Evolutionary conservation across 2,113 vertebrate species (phyloP).

Genomic region (Zeus faber): DNA sequence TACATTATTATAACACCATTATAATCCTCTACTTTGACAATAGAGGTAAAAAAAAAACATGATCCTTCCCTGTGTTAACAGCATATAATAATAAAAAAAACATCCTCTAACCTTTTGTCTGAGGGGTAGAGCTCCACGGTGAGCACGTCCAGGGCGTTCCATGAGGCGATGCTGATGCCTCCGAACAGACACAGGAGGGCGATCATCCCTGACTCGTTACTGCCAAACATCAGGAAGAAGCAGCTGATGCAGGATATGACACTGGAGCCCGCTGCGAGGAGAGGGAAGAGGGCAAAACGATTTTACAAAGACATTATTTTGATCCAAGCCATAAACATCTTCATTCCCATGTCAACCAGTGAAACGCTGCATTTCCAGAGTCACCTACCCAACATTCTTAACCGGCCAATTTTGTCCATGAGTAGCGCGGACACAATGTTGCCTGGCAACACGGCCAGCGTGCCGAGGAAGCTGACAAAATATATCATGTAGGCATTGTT

Average conservation of each 20-base stretch:
- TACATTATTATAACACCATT: no score
- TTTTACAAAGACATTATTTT: neutral
- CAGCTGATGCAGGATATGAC: constrained; percentile 96
- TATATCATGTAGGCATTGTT: constrained; percentile 99
- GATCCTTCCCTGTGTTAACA: no score
- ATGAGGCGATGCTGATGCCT: constrained; percentile 95
- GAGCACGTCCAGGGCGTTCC: constrained; percentile 93
- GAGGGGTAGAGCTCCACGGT: constrained; percentile 97
- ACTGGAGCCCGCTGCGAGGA: constrained; percentile 86
- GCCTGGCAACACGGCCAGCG: constrained; percentile 90
- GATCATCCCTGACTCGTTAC: constrained; percentile 96
- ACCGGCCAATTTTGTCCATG: constrained; percentile 97
- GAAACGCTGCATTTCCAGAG: no score
- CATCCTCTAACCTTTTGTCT: constrained; percentile 96
- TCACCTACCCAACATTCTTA: constrained; percentile 89
- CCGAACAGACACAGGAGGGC: constrained; percentile 95
- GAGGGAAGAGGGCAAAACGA: neutral
- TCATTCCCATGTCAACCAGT: neutral
- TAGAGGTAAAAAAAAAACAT: no score
- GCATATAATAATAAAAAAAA: no score
- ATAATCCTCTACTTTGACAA: no score
- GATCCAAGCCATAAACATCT: no score
- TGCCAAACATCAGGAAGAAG: constrained; percentile 96
- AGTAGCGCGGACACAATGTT: constrained; percentile 95
- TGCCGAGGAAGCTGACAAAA: constrained; percentile 96